Evolutionary conservation across 2,888 invertebrate species (phyloP), one percentile per base, ranked within the genome.

Genomic region (Marronus borbonicus): DNA sequence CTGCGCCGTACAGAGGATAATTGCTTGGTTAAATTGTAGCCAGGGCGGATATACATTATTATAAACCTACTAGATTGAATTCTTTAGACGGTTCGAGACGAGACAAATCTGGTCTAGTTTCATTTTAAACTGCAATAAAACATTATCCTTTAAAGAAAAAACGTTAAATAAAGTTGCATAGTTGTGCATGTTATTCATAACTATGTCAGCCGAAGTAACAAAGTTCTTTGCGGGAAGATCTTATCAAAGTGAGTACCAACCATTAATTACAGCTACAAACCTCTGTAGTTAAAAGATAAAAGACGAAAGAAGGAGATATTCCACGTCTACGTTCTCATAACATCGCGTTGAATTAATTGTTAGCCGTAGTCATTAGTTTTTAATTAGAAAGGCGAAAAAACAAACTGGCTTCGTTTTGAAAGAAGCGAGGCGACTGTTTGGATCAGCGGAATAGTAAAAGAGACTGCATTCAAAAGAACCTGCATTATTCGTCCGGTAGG

Each of bases 281-380:
- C 39, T 0, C 20, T 36, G 44, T 14, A n/a, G 65, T 39, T 36
- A 14, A 39, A 36, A 36, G 65, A 39, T 65, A 65, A 65, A 17
- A 65, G 39, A 36, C 20, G 39, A 36, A 65, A n/a, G 44, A 36
- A 31, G 8, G 44, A 65, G 65, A 39, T 65, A 65, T 65, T 65
- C 14, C 14, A 39, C 39, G 39, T 31, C 39, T 39, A n/a, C 39
- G 14, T 65, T 39, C 36, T 65, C 65, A 65, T 65, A 65, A 65
- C 65, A 65, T 39, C 65, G 39, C 5, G 44, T 39, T 39, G 36
- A 39, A 65, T 65, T 65, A 65, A 65, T 65, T 65, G 65, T 65
- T 39, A 44, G 17, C n/a, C 14, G 65, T 65, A 65, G 65, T 65
- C 65, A 65, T 65, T 65, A 65, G 17, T 65, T 65, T 36, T 65